A percentile compares a stretch with the other conserved stretches of the same genome.
Evolutionary conservation across 2,888 invertebrate species (phyloP).

Genomic region (Oscheius sp.): DNA sequence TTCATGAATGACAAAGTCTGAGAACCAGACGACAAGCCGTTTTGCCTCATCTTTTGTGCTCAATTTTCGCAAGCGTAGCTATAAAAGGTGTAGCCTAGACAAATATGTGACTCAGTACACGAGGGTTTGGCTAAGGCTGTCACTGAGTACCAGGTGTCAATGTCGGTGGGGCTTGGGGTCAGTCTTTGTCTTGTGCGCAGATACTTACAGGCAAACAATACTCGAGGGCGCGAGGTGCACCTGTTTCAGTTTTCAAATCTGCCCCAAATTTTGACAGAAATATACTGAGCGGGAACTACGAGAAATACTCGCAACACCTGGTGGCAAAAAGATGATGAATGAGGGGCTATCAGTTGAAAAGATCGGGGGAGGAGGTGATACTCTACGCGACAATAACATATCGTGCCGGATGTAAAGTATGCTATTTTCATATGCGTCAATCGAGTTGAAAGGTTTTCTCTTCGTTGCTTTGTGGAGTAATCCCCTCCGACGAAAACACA

Average conservation of each 20-base stretch:
- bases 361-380: no score
- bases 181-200: slow-evolving; percentile 29
- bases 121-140: neutral
- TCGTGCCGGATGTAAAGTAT: neutral
- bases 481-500: no score
- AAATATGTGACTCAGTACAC: slow-evolving; percentile 21
- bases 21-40: no score
- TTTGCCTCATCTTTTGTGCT: no score
- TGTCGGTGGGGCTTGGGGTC: slow-evolving; percentile 27
- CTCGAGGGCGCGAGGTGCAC: slow-evolving; percentile 13
- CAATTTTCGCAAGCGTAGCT: neutral
- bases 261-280: neutral
- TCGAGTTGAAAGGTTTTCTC: no score
- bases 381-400: slow-evolving; percentile 15
- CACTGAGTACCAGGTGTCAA: slow-evolving; percentile 29
- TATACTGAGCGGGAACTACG: no score
- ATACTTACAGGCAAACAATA: slow-evolving; percentile 30
- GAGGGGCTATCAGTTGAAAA: no score
- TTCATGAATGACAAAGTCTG: neutral
- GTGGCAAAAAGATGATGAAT: slow-evolving; percentile 1
- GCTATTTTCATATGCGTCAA: no score
- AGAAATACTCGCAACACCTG: no score
- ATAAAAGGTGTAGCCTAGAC: slow-evolving; percentile 17
- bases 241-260: slow-evolving; percentile 21
- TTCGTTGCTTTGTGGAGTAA: no score